phyloP scores from a whole-genome alignment of 1,140 invertebrate species.

The Pantala flavescens region DNA sequence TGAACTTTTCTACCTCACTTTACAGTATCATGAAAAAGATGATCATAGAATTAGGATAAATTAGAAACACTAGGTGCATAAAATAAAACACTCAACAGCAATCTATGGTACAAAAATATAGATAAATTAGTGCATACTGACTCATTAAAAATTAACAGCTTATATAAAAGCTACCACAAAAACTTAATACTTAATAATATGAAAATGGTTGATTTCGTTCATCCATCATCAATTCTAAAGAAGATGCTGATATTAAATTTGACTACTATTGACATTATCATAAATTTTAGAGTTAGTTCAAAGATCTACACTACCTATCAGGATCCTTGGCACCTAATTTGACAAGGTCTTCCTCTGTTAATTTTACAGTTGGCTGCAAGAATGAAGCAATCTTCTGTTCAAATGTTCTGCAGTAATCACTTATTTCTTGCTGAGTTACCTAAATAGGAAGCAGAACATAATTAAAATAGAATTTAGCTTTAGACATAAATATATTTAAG shows the following conservation, averaged over 20 bases:
- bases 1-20: slow-evolving; percentile 84
- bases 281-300: no score
- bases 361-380: slow-evolving; percentile 53
- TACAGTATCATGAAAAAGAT: slow-evolving; percentile 15
- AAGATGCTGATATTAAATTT: no score
- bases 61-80: slow-evolving; percentile 22
- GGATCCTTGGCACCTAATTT: slow-evolving; percentile 81
- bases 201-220: no score
- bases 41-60: background rate
- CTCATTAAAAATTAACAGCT: slow-evolving; percentile 15
- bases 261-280: no score
- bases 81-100: slow-evolving; percentile 8
- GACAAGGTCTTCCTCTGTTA: slow-evolving; percentile 69
- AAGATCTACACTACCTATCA: no score
- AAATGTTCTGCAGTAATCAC: slow-evolving; percentile 66
- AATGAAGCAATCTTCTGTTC: slow-evolving; percentile 86
- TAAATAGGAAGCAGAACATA: slow-evolving; percentile 24
- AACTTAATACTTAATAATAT: no score
- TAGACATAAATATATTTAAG: background rate
- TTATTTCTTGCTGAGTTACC: slow-evolving; percentile 52
- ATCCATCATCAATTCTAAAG: no score
- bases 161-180: no score
- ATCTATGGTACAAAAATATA: slow-evolving; percentile 11
- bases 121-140: slow-evolving; percentile 12
- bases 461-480: background rate